phyloP scores from a whole-genome alignment of 2,113 vertebrate genomes.

The Sinocyclocheilus grahami region DNA sequence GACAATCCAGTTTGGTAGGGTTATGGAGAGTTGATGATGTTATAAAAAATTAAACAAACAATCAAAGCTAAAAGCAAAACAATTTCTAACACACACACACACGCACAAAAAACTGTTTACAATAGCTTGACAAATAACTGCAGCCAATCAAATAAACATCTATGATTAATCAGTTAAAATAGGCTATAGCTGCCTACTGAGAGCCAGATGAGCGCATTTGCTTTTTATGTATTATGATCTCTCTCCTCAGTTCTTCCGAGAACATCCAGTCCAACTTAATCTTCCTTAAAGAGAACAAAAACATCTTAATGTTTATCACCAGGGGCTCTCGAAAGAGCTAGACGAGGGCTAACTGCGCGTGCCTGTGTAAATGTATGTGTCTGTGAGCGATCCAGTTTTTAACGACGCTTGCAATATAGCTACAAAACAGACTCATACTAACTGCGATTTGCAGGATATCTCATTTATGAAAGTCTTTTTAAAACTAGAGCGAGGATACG shows the following conservation, averaged over 20 bases:
- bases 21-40: not conserved
- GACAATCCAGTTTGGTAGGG: not conserved
- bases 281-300: conserved; percentile 48
- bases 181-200: conserved; percentile 51
- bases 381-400: not conserved
- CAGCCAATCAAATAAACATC: conserved; percentile 69
- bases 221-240: conserved; percentile 63
- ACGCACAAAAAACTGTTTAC: conserved; percentile 37
- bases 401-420: conserved; percentile 24
- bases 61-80: conserved; percentile 1
- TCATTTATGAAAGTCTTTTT: not conserved
- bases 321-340: conserved; percentile 34
- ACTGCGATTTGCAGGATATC: not conserved
- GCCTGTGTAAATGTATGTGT: conserved; percentile 2
- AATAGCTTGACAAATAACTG: conserved; percentile 68
- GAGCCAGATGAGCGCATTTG: conserved; percentile 68
- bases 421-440: not conserved
- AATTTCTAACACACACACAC: not conserved
- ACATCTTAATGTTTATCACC: conserved; percentile 52
- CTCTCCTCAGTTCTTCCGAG: conserved; percentile 53
- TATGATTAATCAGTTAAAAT: conserved; percentile 75
- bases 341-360: conserved; percentile 27
- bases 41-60: not conserved
- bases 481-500: not conserved
- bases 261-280: conserved; percentile 36